phyloP scores from a whole-genome alignment of 2,888 invertebrate species.

The Protophormia terraenovae region DNA sequence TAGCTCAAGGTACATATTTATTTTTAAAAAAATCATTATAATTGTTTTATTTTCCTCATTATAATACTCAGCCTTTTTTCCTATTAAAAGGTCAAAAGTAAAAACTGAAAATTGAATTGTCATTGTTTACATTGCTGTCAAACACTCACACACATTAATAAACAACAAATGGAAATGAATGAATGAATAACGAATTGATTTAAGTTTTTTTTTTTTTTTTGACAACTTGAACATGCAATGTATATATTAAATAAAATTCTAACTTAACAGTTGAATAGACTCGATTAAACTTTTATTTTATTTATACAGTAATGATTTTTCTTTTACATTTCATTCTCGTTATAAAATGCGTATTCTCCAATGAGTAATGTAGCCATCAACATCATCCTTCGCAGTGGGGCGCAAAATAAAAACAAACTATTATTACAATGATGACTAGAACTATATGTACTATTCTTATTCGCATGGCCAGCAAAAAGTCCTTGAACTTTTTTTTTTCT shows the following conservation, averaged over 20 bases:
- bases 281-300: not conserved
- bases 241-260: constrained; percentile 3
- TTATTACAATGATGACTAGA: constrained; percentile 3
- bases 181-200: not conserved
- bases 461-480: not conserved
- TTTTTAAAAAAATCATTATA: not conserved
- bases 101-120: constrained; percentile 6
- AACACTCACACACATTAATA: not conserved
- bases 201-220: no score
- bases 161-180: not conserved
- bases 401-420: not conserved
- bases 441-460: not conserved
- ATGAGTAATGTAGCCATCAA: not conserved
- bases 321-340: not conserved
- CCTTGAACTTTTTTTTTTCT: constrained; percentile 15
- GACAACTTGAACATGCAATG: constrained; percentile 12
- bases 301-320: not conserved
- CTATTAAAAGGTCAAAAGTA: constrained; percentile 9
- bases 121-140: not conserved
- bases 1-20: not conserved
- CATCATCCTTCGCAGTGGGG: not conserved
- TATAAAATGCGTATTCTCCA: not conserved
- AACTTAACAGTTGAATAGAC: constrained; percentile 17
- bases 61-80: not conserved
- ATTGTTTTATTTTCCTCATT: not conserved